phyloP scores from a whole-genome alignment of 2,888 invertebrate genomes.

The Polyommatus icarus region DNA sequence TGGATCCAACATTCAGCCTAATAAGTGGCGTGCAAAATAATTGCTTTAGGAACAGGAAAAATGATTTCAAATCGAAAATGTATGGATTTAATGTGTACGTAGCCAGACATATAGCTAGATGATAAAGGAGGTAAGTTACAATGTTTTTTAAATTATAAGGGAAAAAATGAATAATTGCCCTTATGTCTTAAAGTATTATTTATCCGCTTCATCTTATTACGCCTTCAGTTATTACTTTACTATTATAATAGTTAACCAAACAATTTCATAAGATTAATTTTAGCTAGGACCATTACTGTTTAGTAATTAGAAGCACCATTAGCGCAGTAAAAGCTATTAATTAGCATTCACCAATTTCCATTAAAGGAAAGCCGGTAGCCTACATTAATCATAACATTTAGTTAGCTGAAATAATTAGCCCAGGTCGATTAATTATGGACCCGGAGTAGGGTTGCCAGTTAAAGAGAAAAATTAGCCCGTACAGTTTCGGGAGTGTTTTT shows the following conservation, averaged over 20 bases:
- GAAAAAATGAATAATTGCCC: too few relatives aligned
- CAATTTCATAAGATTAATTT: slow-evolving; percentile 23
- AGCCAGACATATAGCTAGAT: too few relatives aligned
- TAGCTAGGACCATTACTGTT: slow-evolving; percentile 4
- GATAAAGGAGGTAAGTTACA: too few relatives aligned
- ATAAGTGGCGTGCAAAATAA: too few relatives aligned
- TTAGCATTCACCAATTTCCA: slow-evolving; percentile 32
- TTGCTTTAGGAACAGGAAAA: too few relatives aligned
- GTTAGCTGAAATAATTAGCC: slow-evolving; percentile 51
- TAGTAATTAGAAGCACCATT: slow-evolving; percentile 22
- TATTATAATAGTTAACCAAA: background rate
- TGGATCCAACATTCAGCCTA: too few relatives aligned
- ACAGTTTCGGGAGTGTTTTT: background rate
- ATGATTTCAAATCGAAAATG: too few relatives aligned
- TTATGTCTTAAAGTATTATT: too few relatives aligned
- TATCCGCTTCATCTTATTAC: too few relatives aligned
- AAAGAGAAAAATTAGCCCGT: background rate
- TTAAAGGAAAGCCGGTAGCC: slow-evolving; percentile 47
- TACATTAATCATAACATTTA: slow-evolving; percentile 41
- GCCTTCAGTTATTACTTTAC: background rate
- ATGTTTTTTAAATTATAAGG: too few relatives aligned
- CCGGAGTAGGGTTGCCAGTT: background rate
- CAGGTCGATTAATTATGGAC: slow-evolving; percentile 57
- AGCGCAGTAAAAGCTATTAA: slow-evolving; percentile 27
- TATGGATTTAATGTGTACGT: too few relatives aligned